A percentile compares a stretch with the other conserved stretches of the same genome.
Evolutionary conservation across 2,113 vertebrate species (phyloP).

Genomic region (Sorex araneus): DNA sequence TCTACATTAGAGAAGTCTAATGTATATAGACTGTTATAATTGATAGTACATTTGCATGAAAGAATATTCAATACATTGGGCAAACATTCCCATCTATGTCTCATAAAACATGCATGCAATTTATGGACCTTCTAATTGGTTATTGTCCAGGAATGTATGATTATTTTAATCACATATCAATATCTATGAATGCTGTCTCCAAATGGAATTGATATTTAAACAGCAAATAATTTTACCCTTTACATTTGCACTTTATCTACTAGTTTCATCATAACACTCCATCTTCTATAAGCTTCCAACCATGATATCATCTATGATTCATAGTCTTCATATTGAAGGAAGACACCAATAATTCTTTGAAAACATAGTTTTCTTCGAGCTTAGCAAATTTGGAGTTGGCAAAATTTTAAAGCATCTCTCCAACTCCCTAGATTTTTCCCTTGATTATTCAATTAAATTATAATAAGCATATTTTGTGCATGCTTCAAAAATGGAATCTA

Average conservation of each 20-base stretch:
- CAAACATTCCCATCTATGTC: slow-evolving; percentile 55
- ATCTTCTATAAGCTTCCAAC: background rate
- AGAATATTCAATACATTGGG: slow-evolving; percentile 60
- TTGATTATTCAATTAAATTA: background rate
- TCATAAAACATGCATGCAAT: slow-evolving; percentile 25
- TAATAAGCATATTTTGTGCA: background rate
- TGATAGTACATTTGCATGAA: slow-evolving; percentile 61
- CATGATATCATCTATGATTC: slow-evolving; percentile 10
- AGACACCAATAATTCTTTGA: too few species aligned
- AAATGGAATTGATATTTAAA: too few species aligned
- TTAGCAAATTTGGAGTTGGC: background rate
- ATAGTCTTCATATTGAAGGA: slow-evolving; percentile 5
- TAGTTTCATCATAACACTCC: background rate
- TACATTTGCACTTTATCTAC: slow-evolving; percentile 51
- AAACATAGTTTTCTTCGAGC: too few species aligned
- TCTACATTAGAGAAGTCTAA: background rate
- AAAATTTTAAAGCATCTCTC: background rate
- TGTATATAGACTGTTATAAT: too few species aligned
- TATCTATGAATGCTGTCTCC: slow-evolving; percentile 57
- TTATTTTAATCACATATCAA: slow-evolving; percentile 63
- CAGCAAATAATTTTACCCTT: too few species aligned
- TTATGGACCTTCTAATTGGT: slow-evolving; percentile 59
- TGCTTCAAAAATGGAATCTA: too few species aligned
- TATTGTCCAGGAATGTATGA: slow-evolving; percentile 66
- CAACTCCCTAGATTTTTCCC: background rate